phyloP scores from a whole-genome alignment of 2,888 invertebrate genomes.

The Mythimna vitellina region DNA sequence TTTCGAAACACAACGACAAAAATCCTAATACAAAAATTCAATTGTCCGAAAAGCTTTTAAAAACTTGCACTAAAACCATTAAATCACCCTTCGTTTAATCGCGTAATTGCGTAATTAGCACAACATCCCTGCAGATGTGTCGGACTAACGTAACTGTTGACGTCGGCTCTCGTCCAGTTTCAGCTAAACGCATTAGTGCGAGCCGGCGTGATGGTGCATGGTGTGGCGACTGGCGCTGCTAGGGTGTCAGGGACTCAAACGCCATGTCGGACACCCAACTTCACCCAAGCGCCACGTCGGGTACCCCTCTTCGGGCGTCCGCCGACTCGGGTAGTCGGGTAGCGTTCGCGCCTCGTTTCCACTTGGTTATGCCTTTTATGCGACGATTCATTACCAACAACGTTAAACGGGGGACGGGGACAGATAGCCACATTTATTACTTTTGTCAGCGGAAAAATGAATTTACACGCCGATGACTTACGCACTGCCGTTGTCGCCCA shows the following conservation, averaged over 20 bases:
- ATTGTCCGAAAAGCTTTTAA: conserved; percentile 38
- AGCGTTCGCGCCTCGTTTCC: conserved; percentile 81
- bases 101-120: conserved; percentile 66
- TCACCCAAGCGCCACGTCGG: conserved; percentile 26
- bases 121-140: conserved; percentile 58
- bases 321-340: conserved; percentile 56
- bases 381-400: conserved; percentile 88
- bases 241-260: conserved; percentile 5
- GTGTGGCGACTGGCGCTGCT: conserved; percentile 14
- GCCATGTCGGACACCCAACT: conserved; percentile 29
- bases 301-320: conserved; percentile 16
- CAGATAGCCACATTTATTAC: conserved; percentile 89
- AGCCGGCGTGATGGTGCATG: conserved; percentile 34
- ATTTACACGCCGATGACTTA: conserved; percentile 82
- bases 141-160: conserved; percentile 72
- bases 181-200: conserved; percentile 78
- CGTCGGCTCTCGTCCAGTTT: conserved; percentile 77
- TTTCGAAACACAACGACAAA: not conserved
- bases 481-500: conserved; percentile 48
- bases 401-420: conserved; percentile 82
- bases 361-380: conserved; percentile 90
- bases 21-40: conserved; percentile 5
- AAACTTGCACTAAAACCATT: conserved; percentile 37
- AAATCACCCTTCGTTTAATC: conserved; percentile 56
- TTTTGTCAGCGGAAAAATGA: conserved; percentile 90